Base-by-base conservation (phyloP, 2,888 invertebrate genomes). In the Melinaea menophilus region DNA sequence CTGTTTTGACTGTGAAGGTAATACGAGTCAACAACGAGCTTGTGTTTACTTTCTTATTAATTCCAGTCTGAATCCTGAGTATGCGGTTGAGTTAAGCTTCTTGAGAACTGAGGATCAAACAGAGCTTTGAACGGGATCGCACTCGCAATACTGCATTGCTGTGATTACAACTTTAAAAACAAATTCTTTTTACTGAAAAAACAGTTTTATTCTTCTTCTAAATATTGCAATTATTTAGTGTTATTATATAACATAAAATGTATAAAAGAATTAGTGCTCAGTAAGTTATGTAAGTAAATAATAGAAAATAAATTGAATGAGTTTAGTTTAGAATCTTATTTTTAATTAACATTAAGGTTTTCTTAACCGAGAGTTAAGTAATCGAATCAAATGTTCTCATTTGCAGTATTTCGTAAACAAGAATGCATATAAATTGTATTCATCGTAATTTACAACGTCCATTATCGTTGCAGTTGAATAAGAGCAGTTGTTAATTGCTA, bases 71-170 rank as follows among this genome's bases (percentile, higher is more conserved):
- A 22, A 22, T 22, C 22, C 22, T 22, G 22, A 22, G 22, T 1
- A 22, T 22, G 22, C 22, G 22, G 22, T 22, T 22, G 22, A 22
- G 22, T 22, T 22, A 22, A 22, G 22, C 22, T 22, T 22, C 22
- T 22, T 22, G 22, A 22, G 22, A 1, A 62, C 57, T 62, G 62
- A 54, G 62, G 59, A 60, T 60, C 41, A 60, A 60, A 58, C 58
- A 22, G 46, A 55, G 62, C 54, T 60, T 60, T 60, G 59, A 60
- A 60, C 55, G 56, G 56, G 35, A 45, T 58, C 34, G 45, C 58
- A 47, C 45, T 46, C 56, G 13, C 46, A 46, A 46, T 46, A 46
- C 46, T 46, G 46, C 46, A 46, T 11, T 37, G 54, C 66, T 66
- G 66, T 12, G 46, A 46, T 46, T 46, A n/a, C 11, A 3, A 46